These are phyloP conservation scores for Morone saxatilis DNA, from an alignment of 2,113 vertebrate genomes.

Conservation along the genomic window DNA sequence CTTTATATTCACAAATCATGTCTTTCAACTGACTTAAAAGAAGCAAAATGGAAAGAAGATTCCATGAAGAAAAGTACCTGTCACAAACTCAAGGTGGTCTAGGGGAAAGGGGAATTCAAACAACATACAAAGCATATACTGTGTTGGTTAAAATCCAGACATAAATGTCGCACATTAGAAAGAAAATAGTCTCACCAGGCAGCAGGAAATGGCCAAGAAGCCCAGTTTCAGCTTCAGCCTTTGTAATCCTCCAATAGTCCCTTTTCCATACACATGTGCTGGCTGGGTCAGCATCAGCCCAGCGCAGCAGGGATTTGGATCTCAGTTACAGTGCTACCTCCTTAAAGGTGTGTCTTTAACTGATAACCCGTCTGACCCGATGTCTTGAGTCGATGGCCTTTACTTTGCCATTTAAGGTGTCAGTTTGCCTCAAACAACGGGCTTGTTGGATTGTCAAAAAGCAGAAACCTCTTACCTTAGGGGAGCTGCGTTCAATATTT, in stretches of 20 bases:
- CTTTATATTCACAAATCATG: background rate
- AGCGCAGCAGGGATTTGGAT: too few species aligned
- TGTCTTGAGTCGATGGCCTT: too few species aligned
- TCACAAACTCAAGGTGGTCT: background rate
- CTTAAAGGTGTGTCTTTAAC: too few species aligned
- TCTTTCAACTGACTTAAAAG: constrained; percentile 2
- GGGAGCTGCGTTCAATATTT: background rate
- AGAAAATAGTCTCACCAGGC: background rate
- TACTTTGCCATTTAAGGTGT: too few species aligned
- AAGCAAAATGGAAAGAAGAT: background rate
- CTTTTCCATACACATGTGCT: too few species aligned
- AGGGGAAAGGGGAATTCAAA: background rate
- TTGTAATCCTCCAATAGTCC: too few species aligned
- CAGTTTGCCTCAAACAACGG: background rate
- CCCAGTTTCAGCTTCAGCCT: background rate
- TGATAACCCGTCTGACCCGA: too few species aligned
- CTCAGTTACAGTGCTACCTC: too few species aligned
- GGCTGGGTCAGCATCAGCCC: too few species aligned
- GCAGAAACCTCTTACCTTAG: too few species aligned
- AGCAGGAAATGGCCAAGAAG: background rate
- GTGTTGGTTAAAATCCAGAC: background rate
- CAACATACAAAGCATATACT: background rate
- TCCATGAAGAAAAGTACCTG: background rate
- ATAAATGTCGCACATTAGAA: background rate
- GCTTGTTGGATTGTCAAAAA: background rate